phyloP scores from a whole-genome alignment of 2,113 vertebrate genomes.

The Zootoca vivipara region DNA sequence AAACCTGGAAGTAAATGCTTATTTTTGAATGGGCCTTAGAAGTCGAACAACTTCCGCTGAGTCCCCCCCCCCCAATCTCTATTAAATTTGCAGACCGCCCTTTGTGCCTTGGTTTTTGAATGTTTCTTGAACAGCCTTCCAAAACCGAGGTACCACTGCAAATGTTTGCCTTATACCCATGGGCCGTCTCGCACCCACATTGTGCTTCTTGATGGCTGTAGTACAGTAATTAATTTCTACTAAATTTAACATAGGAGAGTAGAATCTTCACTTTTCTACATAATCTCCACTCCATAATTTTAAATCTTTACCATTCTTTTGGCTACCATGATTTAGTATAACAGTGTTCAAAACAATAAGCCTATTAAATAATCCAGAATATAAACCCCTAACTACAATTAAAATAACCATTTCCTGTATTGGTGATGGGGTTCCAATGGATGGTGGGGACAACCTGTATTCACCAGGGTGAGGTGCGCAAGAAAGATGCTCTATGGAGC shows the following conservation, averaged over 20 bases:
- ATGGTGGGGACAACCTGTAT: too few relatives aligned
- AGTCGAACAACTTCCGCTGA: too few relatives aligned
- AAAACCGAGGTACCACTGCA: too few relatives aligned
- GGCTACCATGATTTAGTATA: neutral
- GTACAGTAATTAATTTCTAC: neutral
- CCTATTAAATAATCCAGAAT: neutral
- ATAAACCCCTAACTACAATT: neutral
- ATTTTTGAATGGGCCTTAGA: too few relatives aligned
- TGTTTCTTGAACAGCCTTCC: too few relatives aligned
- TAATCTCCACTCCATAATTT: neutral
- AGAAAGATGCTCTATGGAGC: neutral
- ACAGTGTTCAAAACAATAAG: neutral
- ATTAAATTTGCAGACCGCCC: too few relatives aligned
- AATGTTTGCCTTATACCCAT: neutral
- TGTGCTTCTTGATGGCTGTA: neutral
- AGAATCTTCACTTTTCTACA: neutral
- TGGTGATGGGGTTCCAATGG: neutral
- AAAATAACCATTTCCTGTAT: neutral
- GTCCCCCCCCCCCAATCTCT: too few relatives aligned
- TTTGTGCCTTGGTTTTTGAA: too few relatives aligned
- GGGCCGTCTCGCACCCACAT: too few relatives aligned
- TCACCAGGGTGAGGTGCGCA: too few relatives aligned
- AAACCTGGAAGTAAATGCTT: too few relatives aligned
- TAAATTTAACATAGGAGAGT: neutral
- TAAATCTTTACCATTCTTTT: neutral